phyloP scores from a whole-genome alignment of 2,113 vertebrate genomes.

The Macquaria australasica region DNA sequence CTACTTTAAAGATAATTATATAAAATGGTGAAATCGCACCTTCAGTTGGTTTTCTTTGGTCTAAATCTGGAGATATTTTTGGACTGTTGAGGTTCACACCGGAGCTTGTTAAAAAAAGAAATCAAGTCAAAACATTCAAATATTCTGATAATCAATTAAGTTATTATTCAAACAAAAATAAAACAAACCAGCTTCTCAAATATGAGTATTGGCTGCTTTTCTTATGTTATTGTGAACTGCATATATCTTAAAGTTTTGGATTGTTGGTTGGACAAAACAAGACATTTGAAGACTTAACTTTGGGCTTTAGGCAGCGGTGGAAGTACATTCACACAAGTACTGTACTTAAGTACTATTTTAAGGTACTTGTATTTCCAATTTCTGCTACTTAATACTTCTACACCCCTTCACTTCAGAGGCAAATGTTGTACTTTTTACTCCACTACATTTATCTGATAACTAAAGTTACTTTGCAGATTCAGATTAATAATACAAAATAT shows the following conservation, averaged over 20 bases:
- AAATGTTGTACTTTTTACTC: background rate
- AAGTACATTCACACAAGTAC: background rate
- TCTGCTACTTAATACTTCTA: background rate
- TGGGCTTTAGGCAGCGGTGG: background rate
- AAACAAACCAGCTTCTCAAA: background rate
- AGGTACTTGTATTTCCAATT: background rate
- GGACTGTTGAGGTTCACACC: background rate
- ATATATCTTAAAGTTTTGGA: background rate
- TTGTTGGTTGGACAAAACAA: background rate
- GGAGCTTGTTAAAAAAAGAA: background rate
- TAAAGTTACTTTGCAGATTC: background rate
- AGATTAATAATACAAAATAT: background rate
- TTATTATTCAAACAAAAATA: background rate
- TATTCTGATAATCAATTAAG: background rate
- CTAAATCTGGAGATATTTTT: background rate
- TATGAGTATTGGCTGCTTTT: background rate
- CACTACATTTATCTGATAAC: background rate
- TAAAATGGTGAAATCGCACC: background rate
- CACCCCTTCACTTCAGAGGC: background rate
- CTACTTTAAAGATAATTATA: background rate
- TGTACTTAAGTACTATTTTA: background rate
- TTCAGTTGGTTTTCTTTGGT: background rate
- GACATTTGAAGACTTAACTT: background rate
- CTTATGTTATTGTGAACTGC: background rate
- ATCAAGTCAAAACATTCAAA: background rate